phyloP scores from a whole-genome alignment of 2,797 vertebrate genomes.

The Neostethus bicornis region DNA sequence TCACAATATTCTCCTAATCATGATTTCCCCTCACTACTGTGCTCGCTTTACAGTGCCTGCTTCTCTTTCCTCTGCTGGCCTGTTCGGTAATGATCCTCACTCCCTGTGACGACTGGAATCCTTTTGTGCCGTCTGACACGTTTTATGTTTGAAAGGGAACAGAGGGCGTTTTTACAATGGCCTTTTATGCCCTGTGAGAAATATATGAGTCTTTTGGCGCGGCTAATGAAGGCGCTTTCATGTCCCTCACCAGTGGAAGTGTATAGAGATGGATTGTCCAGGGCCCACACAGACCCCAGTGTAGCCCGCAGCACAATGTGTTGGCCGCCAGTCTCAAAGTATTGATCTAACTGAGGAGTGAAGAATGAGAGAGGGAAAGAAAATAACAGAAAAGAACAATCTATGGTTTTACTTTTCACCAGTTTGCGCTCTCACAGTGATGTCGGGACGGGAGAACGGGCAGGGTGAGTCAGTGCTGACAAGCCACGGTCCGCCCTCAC shows the following conservation, averaged over 20 bases:
- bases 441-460: conserved; percentile 34
- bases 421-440: conserved; percentile 25
- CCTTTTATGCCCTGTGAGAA: conserved; percentile 78
- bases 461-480: conserved; percentile 43
- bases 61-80: conserved; percentile 44
- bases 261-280: conserved; percentile 71
- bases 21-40: conserved; percentile 49
- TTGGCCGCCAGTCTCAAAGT: conserved; percentile 39
- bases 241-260: conserved; percentile 65
- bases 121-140: conserved; percentile 75
- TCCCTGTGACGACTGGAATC: conserved; percentile 69
- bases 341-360: conserved; percentile 51
- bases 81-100: conserved; percentile 70
- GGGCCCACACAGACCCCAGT: conserved; percentile 56
- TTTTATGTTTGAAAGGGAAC: conserved; percentile 78
- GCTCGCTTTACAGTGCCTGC: conserved; percentile 39
- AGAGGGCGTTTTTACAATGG: conserved; percentile 77
- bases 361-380: conserved; percentile 27
- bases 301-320: conserved; percentile 61
- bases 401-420: conserved; percentile 25
- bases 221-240: conserved; percentile 77
- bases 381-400: conserved; percentile 40
- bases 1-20: conserved; percentile 50
- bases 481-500: conserved; percentile 24
- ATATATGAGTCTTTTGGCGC: conserved; percentile 75